phyloP scores from a whole-genome alignment of 1,140 invertebrate genomes.

The Pogonomyrmex californicus region DNA sequence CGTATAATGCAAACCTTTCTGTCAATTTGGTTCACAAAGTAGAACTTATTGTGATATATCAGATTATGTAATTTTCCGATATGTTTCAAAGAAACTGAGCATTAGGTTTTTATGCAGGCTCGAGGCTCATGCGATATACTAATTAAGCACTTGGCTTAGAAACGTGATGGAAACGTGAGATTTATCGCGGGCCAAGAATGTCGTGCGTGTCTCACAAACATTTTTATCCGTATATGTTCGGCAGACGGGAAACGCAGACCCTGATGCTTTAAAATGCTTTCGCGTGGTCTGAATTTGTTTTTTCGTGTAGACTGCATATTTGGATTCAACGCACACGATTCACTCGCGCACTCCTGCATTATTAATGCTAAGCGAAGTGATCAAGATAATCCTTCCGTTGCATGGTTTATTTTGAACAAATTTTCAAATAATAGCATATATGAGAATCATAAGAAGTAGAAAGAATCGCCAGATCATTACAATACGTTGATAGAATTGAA shows the following conservation, averaged over 20 bases:
- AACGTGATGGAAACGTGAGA: neutral
- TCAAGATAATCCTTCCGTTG: neutral
- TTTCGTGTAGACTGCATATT: conserved; percentile 18
- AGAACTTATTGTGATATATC: neutral
- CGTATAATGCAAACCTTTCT: neutral
- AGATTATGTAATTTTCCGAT: neutral
- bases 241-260: neutral
- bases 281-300: conserved; percentile 28
- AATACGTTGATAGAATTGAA: neutral
- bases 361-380: neutral
- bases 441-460: neutral
- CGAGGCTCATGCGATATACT: conserved; percentile 10
- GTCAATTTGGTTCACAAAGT: neutral
- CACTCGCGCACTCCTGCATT: neutral
- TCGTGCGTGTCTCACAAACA: conserved; percentile 24
- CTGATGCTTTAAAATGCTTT: conserved; percentile 5
- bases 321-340: conserved; percentile 6
- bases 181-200: conserved; percentile 18
- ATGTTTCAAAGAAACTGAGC: conserved; percentile 5
- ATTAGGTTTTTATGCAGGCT: neutral
- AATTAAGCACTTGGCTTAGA: conserved; percentile 21
- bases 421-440: neutral
- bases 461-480: neutral
- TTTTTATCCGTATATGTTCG: conserved; percentile 9
- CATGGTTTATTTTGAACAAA: neutral